Conservation (phyloP, 2,888 invertebrate species). For the Idaea dimidiata region DNA sequence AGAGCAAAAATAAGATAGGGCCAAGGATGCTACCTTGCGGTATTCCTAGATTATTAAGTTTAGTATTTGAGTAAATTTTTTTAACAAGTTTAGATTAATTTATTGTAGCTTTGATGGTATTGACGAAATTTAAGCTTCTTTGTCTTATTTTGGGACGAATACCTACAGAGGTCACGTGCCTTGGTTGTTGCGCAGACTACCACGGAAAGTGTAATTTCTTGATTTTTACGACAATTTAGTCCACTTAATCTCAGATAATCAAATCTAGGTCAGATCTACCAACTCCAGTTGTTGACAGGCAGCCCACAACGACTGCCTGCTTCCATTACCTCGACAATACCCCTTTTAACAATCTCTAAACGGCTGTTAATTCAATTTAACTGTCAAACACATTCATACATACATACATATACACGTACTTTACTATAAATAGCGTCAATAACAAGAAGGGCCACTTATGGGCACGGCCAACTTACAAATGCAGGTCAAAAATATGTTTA, state of each 20-base stretch:
- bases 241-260: neutral
- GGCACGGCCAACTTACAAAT: constrained; percentile 32
- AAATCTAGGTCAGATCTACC: neutral
- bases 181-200: no score
- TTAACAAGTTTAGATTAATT: no score
- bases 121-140: neutral
- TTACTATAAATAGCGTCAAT: constrained; percentile 45
- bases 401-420: constrained; percentile 27
- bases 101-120: constrained; percentile 6
- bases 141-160: no score
- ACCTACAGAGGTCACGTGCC: no score
- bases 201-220: no score
- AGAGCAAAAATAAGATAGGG: no score
- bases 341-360: constrained; percentile 25
- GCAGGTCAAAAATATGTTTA: constrained; percentile 7
- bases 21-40: no score
- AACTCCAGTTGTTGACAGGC: constrained; percentile 10
- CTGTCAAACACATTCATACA: constrained; percentile 25
- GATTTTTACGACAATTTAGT: no score
- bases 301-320: constrained; percentile 2
- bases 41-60: no score
- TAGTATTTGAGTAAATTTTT: no score
- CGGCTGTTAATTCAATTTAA: constrained; percentile 29
- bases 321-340: constrained; percentile 20
- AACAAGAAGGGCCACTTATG: constrained; percentile 50